phyloP scores from a whole-genome alignment of 2,888 invertebrate species.

The Drosophila incognita region DNA sequence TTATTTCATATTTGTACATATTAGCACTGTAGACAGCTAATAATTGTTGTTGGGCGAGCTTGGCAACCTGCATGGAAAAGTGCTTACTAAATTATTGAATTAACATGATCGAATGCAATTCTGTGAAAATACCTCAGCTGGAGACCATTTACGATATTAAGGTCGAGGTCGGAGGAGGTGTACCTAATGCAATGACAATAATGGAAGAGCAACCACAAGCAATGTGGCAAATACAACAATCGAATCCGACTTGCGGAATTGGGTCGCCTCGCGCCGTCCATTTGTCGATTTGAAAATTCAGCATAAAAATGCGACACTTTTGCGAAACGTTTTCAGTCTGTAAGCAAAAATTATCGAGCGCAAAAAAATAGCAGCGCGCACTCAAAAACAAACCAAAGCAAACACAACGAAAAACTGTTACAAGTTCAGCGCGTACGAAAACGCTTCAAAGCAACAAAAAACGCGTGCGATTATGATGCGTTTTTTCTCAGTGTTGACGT shows the following conservation, averaged over 20 bases:
- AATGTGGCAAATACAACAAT: constrained; percentile 24
- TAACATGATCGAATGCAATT: background rate
- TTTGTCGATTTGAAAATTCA: constrained; percentile 69
- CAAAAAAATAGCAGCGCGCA: constrained; percentile 36
- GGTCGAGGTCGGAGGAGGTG: background rate
- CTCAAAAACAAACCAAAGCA: constrained; percentile 31
- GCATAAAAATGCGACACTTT: constrained; percentile 75
- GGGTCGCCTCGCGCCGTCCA: constrained; percentile 62
- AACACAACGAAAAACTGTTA: constrained; percentile 61
- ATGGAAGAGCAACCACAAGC: constrained; percentile 1
- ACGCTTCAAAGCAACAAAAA: constrained; percentile 8
- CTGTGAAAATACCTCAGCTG: background rate
- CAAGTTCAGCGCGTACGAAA: constrained; percentile 57
- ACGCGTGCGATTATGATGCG: constrained; percentile 24
- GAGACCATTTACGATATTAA: background rate
- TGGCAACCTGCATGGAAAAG: constrained; percentile 1
- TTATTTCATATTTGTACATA: background rate
- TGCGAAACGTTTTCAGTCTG: constrained; percentile 69
- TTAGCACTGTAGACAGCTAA: background rate
- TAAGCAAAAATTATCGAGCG: constrained; percentile 63
- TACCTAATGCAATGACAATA: constrained; percentile 15
- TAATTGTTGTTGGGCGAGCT: background rate
- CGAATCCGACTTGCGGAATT: constrained; percentile 30
- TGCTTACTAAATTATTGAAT: background rate
- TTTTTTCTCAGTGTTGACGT: background rate